These are phyloP conservation scores for Acanthoscelides obtectus DNA, from an alignment of 2,888 invertebrate species.

Conservation along the genomic window DNA sequence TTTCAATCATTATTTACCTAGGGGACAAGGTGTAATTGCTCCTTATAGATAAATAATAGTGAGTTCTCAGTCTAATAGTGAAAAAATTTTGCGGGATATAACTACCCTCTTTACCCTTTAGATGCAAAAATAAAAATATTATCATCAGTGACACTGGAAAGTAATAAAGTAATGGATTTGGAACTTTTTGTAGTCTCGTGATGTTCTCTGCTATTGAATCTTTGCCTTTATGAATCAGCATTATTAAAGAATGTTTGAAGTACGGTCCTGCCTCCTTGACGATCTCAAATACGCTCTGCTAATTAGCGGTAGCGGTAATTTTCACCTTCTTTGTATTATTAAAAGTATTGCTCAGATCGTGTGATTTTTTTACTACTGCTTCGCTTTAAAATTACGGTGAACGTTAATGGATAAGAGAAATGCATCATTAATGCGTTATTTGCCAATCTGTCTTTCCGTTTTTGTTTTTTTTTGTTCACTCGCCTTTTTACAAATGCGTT, in stretches of 20 bases:
- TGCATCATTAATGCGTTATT: constrained; percentile 1
- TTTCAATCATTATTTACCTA: no score
- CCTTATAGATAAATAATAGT: no score
- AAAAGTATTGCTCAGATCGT: constrained; percentile 4
- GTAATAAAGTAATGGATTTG: no score
- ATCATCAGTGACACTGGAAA: no score
- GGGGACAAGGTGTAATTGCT: no score
- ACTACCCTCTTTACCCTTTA: no score
- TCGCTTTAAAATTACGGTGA: constrained; percentile 1
- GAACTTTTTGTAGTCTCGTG: no score
- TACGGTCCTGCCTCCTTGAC: not conserved
- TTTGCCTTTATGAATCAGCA: no score
- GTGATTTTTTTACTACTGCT: constrained; percentile 5
- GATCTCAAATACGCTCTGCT: not conserved
- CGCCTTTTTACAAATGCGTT: not conserved
- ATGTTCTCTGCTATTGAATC: no score
- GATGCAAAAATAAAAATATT: no score
- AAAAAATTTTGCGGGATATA: no score
- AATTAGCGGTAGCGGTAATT: constrained; percentile 6
- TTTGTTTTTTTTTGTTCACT: not conserved
- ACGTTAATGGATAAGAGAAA: constrained; percentile 1
- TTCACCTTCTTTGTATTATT: constrained; percentile 5
- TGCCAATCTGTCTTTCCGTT: not conserved
- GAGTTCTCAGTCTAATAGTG: no score
- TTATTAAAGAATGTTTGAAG: not conserved